Base-by-base conservation (phyloP, 2,113 vertebrate genomes). In the Spilogale gracilis region DNA sequence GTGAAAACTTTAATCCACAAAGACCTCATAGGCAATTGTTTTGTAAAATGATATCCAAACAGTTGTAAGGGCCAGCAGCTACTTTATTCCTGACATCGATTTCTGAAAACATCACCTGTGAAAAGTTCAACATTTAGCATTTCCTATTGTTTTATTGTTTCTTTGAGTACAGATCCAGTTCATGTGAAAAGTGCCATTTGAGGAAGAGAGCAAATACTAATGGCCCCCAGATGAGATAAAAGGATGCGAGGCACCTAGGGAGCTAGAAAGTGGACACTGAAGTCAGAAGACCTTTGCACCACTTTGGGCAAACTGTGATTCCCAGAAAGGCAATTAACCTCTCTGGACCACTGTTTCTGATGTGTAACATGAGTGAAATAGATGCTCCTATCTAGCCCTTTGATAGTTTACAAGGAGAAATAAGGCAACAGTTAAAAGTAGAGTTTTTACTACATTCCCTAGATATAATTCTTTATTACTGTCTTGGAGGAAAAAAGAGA, bases 71-170 rank as follows among this genome's bases (percentile, higher is more conserved):
- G 92, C 96, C 96, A 97, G 89, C 81, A 95, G 80, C 92, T 97
- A 94, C 97, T 97, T 98, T 95, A 91, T 94, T 97, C 97, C 96
- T 98, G 94, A 97, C 97, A 97, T 97, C 95, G 78, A 97, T 97
- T 98, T 98, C 95, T 90, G 87, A 97, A 97, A 97, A 96, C 86
- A 82, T 97, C 97, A 96, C 96, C 90, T 97, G 81, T 97, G 98
- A 97, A 98, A 98, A 97, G 96, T 98, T 98, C 97, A 97, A 69
- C 91, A 94, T 88, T 97, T 94, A 98, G 95, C 94, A 97, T 97
- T 97, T 97, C 96, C 95, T 88, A 94, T 89, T 96, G 81, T 96
- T 97, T 97, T 91, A 54, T 81, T 92, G 94, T 82, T 71, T 60
- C 80, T 96, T 60, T 95, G 88, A 94, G 50, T 76, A 10, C 50